phyloP scores from a whole-genome alignment of 2,888 invertebrate species.

The Patella ulyssiponensis region DNA sequence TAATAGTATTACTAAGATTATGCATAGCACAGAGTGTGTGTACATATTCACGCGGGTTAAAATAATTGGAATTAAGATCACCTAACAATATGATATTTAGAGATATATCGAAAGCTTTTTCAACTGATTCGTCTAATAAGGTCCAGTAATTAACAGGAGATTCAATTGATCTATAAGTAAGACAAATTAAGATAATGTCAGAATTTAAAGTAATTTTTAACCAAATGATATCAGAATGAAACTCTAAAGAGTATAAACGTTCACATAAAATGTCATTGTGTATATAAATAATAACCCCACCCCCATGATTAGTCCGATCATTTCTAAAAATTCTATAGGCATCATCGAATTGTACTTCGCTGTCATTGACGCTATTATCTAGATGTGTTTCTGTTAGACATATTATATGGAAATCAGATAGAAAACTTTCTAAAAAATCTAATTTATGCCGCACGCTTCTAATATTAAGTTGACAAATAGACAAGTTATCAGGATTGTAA shows the following conservation, averaged over 20 bases:
- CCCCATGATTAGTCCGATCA: neutral
- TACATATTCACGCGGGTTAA: neutral
- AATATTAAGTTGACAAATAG: neutral
- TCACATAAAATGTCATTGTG: neutral
- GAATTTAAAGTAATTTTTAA: too few relatives aligned
- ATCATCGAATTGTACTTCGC: neutral
- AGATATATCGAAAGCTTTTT: neutral
- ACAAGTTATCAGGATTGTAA: neutral
- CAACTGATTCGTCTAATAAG: neutral
- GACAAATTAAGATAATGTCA: neutral
- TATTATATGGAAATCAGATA: neutral
- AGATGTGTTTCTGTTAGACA: neutral
- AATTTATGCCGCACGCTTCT: neutral
- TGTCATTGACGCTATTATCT: neutral
- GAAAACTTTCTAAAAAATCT: neutral
- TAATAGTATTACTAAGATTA: neutral
- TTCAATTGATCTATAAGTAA: neutral
- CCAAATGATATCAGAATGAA: too few relatives aligned
- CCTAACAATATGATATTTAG: neutral
- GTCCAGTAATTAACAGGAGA: neutral
- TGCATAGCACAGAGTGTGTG: neutral
- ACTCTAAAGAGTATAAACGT: neutral
- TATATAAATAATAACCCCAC: neutral
- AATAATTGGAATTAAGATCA: neutral
- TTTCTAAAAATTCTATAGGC: neutral